These are phyloP conservation scores for Liolophura sinensis DNA, from an alignment of 1,140 invertebrate genomes.

Conservation along the genomic window DNA sequence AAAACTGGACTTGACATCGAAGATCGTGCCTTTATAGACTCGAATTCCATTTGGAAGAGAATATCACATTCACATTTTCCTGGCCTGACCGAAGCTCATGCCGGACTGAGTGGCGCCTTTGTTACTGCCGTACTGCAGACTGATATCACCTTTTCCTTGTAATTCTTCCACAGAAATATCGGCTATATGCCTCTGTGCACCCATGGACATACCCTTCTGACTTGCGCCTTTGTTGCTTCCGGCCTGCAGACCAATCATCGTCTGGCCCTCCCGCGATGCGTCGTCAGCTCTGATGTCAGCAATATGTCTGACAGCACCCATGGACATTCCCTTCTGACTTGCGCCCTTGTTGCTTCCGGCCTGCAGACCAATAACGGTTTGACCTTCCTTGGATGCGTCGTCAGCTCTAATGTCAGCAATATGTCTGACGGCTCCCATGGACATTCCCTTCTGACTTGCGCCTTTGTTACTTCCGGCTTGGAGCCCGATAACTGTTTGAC, in stretches of 20 bases:
- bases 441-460: conserved; percentile 68
- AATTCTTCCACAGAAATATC: conserved; percentile 22
- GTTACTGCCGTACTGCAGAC: conserved; percentile 90
- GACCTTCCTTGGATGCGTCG: conserved; percentile 60
- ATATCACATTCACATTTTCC: no score
- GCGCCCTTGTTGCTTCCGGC: conserved; percentile 84
- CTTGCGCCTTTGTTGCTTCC: conserved; percentile 80
- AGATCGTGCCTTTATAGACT: no score
- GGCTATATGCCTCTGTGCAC: conserved; percentile 63
- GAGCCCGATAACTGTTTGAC: conserved; percentile 86
- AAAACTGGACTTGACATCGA: no score
- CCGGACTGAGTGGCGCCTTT: conserved; percentile 88
- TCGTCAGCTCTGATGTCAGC: conserved; percentile 46
- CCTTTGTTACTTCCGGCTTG: conserved; percentile 92
- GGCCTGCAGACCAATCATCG: conserved; percentile 86
- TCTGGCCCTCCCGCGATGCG: conserved; percentile 64
- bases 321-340: conserved; percentile 39
- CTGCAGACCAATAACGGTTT: conserved; percentile 85
- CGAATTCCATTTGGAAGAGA: no score
- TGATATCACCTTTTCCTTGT: conserved; percentile 77
- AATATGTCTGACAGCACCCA: conserved; percentile 41
- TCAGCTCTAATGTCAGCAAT: conserved; percentile 37
- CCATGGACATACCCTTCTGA: conserved; percentile 77
- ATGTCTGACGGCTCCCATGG: conserved; percentile 40
- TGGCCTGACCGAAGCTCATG: conserved; percentile 76